Evolutionary conservation across 2,797 vertebrate species (phyloP), one percentile per base, ranked within the genome.

Genomic region (Anabas testudineus): DNA sequence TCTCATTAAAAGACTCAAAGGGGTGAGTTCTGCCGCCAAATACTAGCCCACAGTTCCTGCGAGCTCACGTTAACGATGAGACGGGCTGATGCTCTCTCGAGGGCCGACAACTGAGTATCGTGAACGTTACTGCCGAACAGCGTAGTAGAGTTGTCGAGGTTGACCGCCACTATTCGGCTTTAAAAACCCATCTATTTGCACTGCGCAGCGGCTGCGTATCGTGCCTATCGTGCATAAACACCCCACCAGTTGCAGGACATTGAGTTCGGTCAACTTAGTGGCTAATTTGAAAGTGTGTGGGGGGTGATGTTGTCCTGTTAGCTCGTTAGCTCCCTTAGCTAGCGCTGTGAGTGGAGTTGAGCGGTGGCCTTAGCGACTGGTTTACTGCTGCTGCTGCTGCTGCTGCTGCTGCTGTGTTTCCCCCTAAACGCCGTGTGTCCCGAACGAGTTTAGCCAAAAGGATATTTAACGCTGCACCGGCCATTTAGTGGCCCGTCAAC

Each of bases 1-100:
- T 15, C 95, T 98, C 42, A 89, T 98, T 55, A 98, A 98, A 91
- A 93, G 96, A 77, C 96, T 98, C 51, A 97, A 97, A 74, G 96
- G 96, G 96, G 96, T 97, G 83, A 95, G 95, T 90, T 80, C 10
- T 22, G 39, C 57, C 2, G 22, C 34, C 37, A 30, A 68, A 64
- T 16, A 24, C 30, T 42, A 57, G 16, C 10, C 28, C 15, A 18
- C 49, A 30, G 74, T 55, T 24, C 71, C 64, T 41, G 67, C 62
- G 62, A 77, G 86, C 73, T 67, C 56, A 39, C 67, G 70, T 71
- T 81, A 64, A 75, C 77, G 78, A 30, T 59, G 58, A 87, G 84
- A 87, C 86, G 76, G 90, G 89, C 89, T 81, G 90, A 87, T 82
- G 90, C 86, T 84, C 75, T 85, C 77, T 75, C 52, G 83, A 89